Conservation (phyloP, 2,888 invertebrate genomes). For the Endotricha flammealis region DNA sequence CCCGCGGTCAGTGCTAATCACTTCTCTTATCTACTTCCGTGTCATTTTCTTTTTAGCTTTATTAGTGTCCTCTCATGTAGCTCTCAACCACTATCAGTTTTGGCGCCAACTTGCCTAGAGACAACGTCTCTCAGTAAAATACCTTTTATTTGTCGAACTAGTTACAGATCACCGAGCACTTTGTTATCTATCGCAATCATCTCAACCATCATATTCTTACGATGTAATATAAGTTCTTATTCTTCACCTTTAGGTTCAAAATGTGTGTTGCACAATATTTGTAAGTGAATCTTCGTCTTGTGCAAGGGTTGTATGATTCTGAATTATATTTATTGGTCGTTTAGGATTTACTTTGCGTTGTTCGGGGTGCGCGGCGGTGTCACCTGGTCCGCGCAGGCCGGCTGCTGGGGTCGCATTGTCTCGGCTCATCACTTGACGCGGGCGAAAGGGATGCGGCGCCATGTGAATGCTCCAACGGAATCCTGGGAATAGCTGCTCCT, state of each 20-base stretch:
- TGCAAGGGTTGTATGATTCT: slow-evolving; percentile 12
- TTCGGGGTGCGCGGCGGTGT: slow-evolving; percentile 26
- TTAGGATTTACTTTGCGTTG: slow-evolving; percentile 32
- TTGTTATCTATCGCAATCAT: slow-evolving; percentile 63
- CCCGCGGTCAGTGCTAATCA: not conserved
- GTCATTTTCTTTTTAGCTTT: slow-evolving; percentile 1
- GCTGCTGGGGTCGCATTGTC: slow-evolving; percentile 61
- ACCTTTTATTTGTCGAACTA: slow-evolving; percentile 60
- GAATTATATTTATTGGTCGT: slow-evolving; percentile 5
- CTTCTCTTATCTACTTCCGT: slow-evolving; percentile 3
- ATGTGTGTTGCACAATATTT: slow-evolving; percentile 32
- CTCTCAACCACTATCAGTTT: slow-evolving; percentile 19
- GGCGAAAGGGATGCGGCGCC: slow-evolving; percentile 68
- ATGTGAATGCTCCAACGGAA: slow-evolving; percentile 64
- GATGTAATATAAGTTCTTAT: slow-evolving; percentile 36
- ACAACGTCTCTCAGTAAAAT: slow-evolving; percentile 32
- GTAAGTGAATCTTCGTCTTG: slow-evolving; percentile 32
- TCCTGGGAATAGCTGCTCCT: slow-evolving; percentile 56
- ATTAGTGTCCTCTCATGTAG: slow-evolving; percentile 4
- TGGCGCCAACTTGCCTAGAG: slow-evolving; percentile 26
- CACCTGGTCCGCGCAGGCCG: slow-evolving; percentile 63
- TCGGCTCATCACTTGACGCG: slow-evolving; percentile 71
- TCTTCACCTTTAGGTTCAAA: slow-evolving; percentile 36
- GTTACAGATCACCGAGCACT: slow-evolving; percentile 65
- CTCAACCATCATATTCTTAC: slow-evolving; percentile 28